Percentiles rank a stretch among this genome's conserved stretches.
These are phyloP conservation scores for Metopolophium dirhodum DNA, from an alignment of 1,140 invertebrate genomes.

Conservation along the genomic window DNA sequence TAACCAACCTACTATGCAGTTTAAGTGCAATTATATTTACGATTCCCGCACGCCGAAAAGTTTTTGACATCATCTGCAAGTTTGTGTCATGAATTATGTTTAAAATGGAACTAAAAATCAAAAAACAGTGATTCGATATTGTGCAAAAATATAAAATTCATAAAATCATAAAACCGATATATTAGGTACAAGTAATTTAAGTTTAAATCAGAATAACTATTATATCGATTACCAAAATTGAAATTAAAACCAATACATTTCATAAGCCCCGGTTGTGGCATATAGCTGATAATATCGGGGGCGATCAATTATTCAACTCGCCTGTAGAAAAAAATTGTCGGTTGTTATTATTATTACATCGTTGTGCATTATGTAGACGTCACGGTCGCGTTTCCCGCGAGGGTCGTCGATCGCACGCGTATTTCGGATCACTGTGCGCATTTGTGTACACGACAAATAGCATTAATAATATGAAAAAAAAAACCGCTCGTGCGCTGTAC, in stretches of 20 bases:
- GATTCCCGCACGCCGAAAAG: too few relatives aligned
- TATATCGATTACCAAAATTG: background rate
- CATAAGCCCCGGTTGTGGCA: background rate
- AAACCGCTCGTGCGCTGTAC: constrained; percentile 3
- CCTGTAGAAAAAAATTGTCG: background rate
- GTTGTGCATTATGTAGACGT: background rate
- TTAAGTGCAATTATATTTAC: too few relatives aligned
- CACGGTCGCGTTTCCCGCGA: background rate
- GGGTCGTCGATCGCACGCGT: background rate
- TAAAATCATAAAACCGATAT: background rate
- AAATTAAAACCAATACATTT: background rate
- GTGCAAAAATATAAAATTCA: background rate
- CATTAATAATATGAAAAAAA: background rate
- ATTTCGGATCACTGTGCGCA: background rate
- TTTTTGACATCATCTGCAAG: too few relatives aligned
- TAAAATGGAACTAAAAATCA: too few relatives aligned
- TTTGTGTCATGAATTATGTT: too few relatives aligned
- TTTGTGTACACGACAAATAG: background rate
- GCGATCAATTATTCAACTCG: background rate
- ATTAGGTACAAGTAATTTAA: background rate
- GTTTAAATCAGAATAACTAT: background rate
- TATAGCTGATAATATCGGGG: background rate
- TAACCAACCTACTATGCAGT: too few relatives aligned
- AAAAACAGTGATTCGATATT: too few relatives aligned
- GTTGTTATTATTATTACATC: background rate